Conservation (phyloP, 2,888 invertebrate genomes). For the Sabellastarte sp. region DNA sequence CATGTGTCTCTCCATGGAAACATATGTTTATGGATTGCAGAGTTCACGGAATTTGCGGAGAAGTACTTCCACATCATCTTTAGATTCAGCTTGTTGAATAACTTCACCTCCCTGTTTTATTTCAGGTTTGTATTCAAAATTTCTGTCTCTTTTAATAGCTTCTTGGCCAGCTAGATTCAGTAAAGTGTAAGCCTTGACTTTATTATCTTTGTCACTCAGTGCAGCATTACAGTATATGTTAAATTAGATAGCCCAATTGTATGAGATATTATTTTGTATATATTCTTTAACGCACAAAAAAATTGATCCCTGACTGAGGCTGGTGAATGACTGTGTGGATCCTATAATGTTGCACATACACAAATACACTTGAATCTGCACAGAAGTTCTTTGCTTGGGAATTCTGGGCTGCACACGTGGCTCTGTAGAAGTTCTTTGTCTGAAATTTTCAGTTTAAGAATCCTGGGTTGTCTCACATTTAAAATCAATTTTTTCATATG, state of each 20-base stretch:
- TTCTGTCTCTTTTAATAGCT: background rate
- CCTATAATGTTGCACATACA: background rate
- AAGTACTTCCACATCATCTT: too few relatives aligned
- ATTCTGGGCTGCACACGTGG: too few relatives aligned
- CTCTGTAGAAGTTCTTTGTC: too few relatives aligned
- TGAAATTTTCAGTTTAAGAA: too few relatives aligned
- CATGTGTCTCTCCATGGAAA: background rate
- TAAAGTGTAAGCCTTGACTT: background rate
- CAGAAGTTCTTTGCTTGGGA: too few relatives aligned
- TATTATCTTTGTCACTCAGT: background rate
- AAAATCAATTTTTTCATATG: too few relatives aligned
- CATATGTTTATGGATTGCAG: background rate
- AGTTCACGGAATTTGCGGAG: too few relatives aligned
- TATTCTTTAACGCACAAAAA: background rate
- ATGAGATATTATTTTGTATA: background rate
- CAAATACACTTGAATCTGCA: too few relatives aligned
- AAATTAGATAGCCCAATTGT: background rate
- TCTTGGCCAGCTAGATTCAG: background rate
- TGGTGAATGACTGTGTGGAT: background rate
- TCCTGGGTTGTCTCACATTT: too few relatives aligned
- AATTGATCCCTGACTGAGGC: background rate
- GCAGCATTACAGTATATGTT: background rate
- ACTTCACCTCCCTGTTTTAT: background rate
- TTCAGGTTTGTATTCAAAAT: background rate
- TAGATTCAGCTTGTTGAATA: background rate